Evolutionary conservation across 2,113 vertebrate species (phyloP).

Genomic region (Platysteira castanea): DNA sequence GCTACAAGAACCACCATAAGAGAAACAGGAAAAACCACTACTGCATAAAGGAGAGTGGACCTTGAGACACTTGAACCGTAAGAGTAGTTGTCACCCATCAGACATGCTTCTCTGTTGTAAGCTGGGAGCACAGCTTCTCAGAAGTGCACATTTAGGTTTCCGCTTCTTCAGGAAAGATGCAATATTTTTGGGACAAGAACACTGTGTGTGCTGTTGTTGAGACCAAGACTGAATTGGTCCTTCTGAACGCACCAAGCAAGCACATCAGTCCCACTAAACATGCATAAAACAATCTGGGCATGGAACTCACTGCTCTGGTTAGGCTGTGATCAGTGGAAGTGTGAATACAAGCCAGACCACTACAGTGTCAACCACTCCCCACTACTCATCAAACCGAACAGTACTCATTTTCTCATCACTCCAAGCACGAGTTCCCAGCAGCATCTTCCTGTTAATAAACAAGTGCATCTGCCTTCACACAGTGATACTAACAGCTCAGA

Average conservation of each 20-base stretch:
- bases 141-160: fast-evolving
- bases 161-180: not conserved
- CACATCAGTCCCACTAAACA: not conserved
- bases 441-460: not conserved
- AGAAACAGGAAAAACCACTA: not conserved
- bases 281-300: not conserved
- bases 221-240: not conserved
- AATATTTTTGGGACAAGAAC: not conserved
- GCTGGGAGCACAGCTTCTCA: not conserved
- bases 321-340: not conserved
- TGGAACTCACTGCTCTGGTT: not conserved
- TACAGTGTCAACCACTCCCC: not conserved
- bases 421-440: not conserved
- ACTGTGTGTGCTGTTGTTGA: not conserved
- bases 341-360: not conserved
- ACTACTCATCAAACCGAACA: not conserved
- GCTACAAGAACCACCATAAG: no score
- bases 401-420: fast-evolving
- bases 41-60: not conserved
- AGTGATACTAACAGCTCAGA: not conserved
- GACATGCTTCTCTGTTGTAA: not conserved
- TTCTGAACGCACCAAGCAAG: not conserved
- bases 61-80: not conserved
- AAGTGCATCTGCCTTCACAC: not conserved
- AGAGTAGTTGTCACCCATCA: not conserved